These are phyloP conservation scores for Thereuonema tuberculata DNA, from an alignment of 1,140 invertebrate species.

Conservation along the genomic window DNA sequence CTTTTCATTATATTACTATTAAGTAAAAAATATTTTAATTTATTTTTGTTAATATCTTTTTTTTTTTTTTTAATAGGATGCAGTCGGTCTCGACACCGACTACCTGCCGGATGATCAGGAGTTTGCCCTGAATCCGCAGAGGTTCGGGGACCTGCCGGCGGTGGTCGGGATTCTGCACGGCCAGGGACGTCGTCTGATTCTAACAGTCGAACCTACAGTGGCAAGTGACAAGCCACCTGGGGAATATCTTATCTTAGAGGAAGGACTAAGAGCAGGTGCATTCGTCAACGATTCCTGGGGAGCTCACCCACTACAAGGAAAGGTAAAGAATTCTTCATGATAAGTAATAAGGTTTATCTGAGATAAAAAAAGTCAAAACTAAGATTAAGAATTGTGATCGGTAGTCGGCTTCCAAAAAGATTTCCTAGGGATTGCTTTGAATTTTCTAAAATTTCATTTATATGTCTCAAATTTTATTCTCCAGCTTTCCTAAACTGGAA, in stretches of 20 bases:
- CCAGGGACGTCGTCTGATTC: slow-evolving; percentile 23
- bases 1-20: no score
- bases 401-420: no score
- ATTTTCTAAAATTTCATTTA: no score
- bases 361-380: no score
- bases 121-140: slow-evolving; percentile 25
- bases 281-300: slow-evolving; percentile 7
- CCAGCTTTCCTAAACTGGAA: no score
- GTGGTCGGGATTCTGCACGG: slow-evolving; percentile 23
- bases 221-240: slow-evolving; percentile 1
- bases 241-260: slow-evolving; percentile 17
- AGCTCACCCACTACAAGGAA: slow-evolving; percentile 24
- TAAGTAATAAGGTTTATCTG: no score
- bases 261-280: slow-evolving; percentile 7
- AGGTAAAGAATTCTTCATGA: slow-evolving; percentile 26
- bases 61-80: slow-evolving; percentile 2
- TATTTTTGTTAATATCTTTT: no score
- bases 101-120: slow-evolving; percentile 22
- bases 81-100: slow-evolving; percentile 22
- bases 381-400: no score
- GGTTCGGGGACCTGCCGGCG: slow-evolving; percentile 22
- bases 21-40: no score
- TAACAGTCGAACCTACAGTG: slow-evolving; percentile 10
- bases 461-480: no score
- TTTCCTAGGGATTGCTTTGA: no score